Evolutionary conservation across 2,888 invertebrate species (phyloP), one percentile per base, ranked within the genome.

Genomic region (Hydroisotoma schaefferi): DNA sequence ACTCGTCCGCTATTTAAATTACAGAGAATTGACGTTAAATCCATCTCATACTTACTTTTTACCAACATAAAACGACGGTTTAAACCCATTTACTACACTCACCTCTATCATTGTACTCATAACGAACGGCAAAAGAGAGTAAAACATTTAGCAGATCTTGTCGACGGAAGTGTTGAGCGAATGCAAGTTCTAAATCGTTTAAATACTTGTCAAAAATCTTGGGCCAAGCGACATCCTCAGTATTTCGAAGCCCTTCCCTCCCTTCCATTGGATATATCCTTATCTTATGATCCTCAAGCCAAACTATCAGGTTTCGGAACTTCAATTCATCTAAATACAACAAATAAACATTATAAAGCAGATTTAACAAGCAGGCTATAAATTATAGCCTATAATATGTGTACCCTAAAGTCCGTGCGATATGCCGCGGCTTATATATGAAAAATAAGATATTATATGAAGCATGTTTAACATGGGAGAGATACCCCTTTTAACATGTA

Each of bases 261-360:
- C 90, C 88, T 75, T 92, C 89, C 58, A 90, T 87, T 75, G 86
- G 86, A 72, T 91, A 92, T 70, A 87, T 85, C 12, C 94, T 84
- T 69, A 97, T 92, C 78, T 91, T 92, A 76, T 93, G 92, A 75
- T 93, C 90, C 78, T 97, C 97, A 56, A 97, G 76, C 97, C 95
- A 97, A 1, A 88, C 78, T 23, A 94, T 82, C 25, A 92, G 80
- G 74, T 86, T 87, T 52, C 89, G 84, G 75, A 90, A 87, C 73
- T 88, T 85, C 65, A 83, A 83, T 70, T 85, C 84, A 80, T 93
- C 94, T 94, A 76, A n/a, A n/a, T n/a, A n/a, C n/a, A n/a, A n/a
- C 2, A 80, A 79, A 40, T 40, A 40, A 40, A 33, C 33, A 33
- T 33, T 33, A 10, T 6, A 10, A 33, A 10, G 33, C 15, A 33